Evolutionary conservation across 2,888 invertebrate genomes (phyloP), one percentile per base, ranked within the genome.

Genomic region (Cremastinae sp.): DNA sequence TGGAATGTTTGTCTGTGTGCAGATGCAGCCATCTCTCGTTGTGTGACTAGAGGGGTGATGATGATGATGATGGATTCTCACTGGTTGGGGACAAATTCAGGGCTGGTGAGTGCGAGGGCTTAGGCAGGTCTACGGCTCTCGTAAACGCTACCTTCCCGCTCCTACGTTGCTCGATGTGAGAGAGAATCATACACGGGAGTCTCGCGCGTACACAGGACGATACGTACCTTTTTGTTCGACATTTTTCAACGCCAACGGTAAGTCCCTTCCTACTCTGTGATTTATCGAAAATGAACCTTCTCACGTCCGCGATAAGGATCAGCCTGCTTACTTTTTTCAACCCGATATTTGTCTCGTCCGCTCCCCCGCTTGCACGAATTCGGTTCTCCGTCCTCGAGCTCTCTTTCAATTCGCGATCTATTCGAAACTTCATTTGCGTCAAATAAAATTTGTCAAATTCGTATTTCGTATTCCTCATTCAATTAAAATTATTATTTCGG

Each of bases 1-100:
- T 89, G 89, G 89, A 88, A 89, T 90, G 90, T 90, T 90, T 90
- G 90, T 90, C 90, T 90, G 90, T 90, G 90, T 90, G 90, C 90
- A 90, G 90, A 90, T 90, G 89, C 90, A 89, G 90, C 88, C 89
- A 86, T 87, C 90, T 87, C 89, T 87, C 86, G 85, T 88, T 87
- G 88, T 88, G 76, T 89, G 86, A 87, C 89, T 86, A 87, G 87
- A 86, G 83, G 81, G 84, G 85, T 84, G 86, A 85, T 85, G 86
- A 88, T 82, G 82, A 54, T 54, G 54, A 36, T 59, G 69, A 71
- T 51, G 79, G 79, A 79, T 79, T 80, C 73, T 78, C 78, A 79
- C 72, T 76, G 43, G 41, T 77, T 77, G 85, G 83, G 84, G 81
- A 82, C 84, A 84, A 86, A 82, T 84, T 76, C 85, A 85, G 84